Evolutionary conservation across 2,113 vertebrate genomes (phyloP).

Genomic region (Saguinus imperator): DNA sequence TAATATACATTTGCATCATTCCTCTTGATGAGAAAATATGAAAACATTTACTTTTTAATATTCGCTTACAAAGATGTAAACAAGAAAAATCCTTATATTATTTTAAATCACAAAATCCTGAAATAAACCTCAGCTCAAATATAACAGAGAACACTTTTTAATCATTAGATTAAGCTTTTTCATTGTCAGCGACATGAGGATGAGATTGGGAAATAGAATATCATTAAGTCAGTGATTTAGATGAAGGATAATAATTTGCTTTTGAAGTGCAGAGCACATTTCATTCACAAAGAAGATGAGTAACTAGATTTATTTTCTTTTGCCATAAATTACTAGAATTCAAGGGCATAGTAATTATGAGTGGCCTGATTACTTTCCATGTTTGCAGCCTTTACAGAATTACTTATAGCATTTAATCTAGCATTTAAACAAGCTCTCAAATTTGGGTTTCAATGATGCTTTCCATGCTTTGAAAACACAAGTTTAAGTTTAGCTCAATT

Average conservation of each 20-base stretch:
- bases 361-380: slow-evolving; percentile 58
- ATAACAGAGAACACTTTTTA: slow-evolving; percentile 41
- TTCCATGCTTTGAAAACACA: neutral
- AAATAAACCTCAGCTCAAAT: slow-evolving; percentile 38
- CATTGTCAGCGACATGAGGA: slow-evolving; percentile 35
- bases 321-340: slow-evolving; percentile 66
- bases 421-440: neutral
- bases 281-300: slow-evolving; percentile 67
- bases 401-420: slow-evolving; percentile 19
- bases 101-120: slow-evolving; percentile 34
- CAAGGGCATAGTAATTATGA: slow-evolving; percentile 66
- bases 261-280: slow-evolving; percentile 59
- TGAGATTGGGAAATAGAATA: slow-evolving; percentile 40
- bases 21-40: neutral
- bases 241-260: slow-evolving; percentile 60
- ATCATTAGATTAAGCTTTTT: slow-evolving; percentile 52
- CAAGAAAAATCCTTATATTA: neutral
- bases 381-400: slow-evolving; percentile 27
- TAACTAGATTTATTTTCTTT: slow-evolving; percentile 69
- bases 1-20: neutral
- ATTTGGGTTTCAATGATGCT: neutral
- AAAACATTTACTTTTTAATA: slow-evolving; percentile 25
- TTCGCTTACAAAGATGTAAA: slow-evolving; percentile 19
- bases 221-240: slow-evolving; percentile 61
- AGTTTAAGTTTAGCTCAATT: neutral